Evolutionary conservation across 2,113 vertebrate species (phyloP), one percentile per base, ranked within the genome.

Genomic region (Picathartes gymnocephalus): DNA sequence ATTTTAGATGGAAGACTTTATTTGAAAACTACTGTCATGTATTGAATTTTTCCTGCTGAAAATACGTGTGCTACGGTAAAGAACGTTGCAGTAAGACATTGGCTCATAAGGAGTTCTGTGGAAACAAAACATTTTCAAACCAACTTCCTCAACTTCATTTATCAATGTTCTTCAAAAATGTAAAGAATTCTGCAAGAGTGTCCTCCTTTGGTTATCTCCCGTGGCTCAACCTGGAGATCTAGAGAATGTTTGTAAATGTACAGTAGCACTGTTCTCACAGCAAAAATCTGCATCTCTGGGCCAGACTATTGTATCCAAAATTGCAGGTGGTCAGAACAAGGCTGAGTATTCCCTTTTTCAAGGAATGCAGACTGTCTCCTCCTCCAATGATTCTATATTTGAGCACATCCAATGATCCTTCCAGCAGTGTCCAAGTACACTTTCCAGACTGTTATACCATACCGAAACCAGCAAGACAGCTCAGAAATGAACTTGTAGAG

Each of bases 11-110:
- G 99, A 98, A 99, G 99, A 98, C 99, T 99, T 97, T 99, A 99
- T 98, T 98, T 99, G 98, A 99, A 99, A 98, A 99, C 99, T 97
- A 98, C 99, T 93, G 99, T 99, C 98, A 99, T 99, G 99, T 99
- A 99, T 96, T 99, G 98, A 99, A 97, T 97, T 95, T 96, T 97
- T 95, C 95, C 96, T 86, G 95, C 95, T 96, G 97, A 98, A 97
- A 95, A 98, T 98, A 98, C 82, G 88, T 91, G 95, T 96, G 95
- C 82, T 95, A 89, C 77, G 11, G 77, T 95, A 92, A 96, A 97
- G 97, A 98, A 97, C 90, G 86, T 95, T 97, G 78, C 95, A 97
- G 94, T 94, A 89, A 96, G 97, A 95, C 70, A 80, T 95, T 97
- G 87, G n/a, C 86, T 95, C 24, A 51, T 93, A 97, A 88, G 95